These are phyloP conservation scores for Tinamus guttatus DNA, from an alignment of 2,113 vertebrate genomes.

Conservation along the genomic window DNA sequence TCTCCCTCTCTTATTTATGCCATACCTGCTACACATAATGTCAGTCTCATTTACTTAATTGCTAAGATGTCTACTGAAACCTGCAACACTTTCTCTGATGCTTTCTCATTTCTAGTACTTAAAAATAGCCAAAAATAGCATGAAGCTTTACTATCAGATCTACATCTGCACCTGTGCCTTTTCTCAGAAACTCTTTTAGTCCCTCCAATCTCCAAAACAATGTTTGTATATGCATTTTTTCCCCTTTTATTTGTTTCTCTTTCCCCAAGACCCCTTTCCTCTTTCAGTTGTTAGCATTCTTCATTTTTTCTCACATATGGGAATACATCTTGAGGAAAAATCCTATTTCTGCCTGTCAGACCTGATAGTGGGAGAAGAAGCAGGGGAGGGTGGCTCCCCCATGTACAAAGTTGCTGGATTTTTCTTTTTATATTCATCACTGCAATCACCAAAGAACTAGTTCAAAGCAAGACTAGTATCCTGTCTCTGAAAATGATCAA, in stretches of 20 bases:
- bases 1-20: neutral
- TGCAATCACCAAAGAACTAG: neutral
- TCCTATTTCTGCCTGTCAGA: neutral
- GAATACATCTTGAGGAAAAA: neutral
- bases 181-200: neutral
- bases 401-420: neutral
- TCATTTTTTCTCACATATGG: neutral
- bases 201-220: neutral
- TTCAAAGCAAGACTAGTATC: neutral
- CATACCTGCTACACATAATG: neutral
- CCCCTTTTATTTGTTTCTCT: neutral
- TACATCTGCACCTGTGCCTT: neutral
- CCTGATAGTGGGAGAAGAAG: neutral
- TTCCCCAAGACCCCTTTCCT: neutral
- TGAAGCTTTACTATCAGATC: neutral
- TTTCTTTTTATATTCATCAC: neutral
- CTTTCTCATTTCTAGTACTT: neutral
- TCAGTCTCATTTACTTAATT: neutral
- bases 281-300: neutral
- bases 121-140: neutral
- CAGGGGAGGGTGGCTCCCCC: neutral
- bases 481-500: neutral
- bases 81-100: neutral
- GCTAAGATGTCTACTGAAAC: neutral
- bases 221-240: neutral